Evolutionary conservation across 2,888 invertebrate genomes (phyloP).

Genomic region (Exephanes ischioxanthus): DNA sequence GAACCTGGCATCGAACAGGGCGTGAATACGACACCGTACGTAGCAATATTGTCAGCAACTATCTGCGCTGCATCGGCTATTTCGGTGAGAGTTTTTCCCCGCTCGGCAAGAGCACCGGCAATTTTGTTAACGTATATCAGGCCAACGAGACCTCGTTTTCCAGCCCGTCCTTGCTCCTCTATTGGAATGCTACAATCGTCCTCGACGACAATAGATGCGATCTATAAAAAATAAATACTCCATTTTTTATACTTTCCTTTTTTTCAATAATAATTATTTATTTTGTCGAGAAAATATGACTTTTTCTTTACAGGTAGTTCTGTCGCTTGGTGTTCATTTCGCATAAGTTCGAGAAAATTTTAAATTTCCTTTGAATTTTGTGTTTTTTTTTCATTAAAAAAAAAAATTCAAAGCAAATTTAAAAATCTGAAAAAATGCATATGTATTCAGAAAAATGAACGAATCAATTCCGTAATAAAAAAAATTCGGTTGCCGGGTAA

Average conservation of each 20-base stretch:
- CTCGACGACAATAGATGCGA: conserved; percentile 79
- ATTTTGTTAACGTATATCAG: conserved; percentile 81
- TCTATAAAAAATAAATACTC: conserved; percentile 67
- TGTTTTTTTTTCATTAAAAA: too few relatives aligned
- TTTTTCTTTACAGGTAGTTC: not conserved
- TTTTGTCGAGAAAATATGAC: not conserved
- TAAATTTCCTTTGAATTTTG: too few relatives aligned
- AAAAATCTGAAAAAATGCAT: not conserved
- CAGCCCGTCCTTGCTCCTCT: conserved; percentile 82
- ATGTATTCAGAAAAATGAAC: too few relatives aligned
- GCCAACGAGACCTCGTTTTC: conserved; percentile 85
- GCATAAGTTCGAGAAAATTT: too few relatives aligned
- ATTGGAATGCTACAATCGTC: conserved; percentile 83
- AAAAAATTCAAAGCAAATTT: too few relatives aligned
- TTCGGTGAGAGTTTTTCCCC: conserved; percentile 85
- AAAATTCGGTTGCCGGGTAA: too few relatives aligned
- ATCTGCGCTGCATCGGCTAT: conserved; percentile 83
- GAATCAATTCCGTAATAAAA: too few relatives aligned
- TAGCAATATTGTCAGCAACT: conserved; percentile 87
- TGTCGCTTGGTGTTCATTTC: too few relatives aligned
- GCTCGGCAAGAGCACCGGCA: conserved; percentile 83
- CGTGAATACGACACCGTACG: conserved; percentile 89
- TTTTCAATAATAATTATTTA: not conserved
- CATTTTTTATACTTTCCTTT: not conserved
- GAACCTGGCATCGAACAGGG: conserved; percentile 89